phyloP scores from a whole-genome alignment of 2,797 vertebrate genomes.

The Pantherophis vulpinus region DNA sequence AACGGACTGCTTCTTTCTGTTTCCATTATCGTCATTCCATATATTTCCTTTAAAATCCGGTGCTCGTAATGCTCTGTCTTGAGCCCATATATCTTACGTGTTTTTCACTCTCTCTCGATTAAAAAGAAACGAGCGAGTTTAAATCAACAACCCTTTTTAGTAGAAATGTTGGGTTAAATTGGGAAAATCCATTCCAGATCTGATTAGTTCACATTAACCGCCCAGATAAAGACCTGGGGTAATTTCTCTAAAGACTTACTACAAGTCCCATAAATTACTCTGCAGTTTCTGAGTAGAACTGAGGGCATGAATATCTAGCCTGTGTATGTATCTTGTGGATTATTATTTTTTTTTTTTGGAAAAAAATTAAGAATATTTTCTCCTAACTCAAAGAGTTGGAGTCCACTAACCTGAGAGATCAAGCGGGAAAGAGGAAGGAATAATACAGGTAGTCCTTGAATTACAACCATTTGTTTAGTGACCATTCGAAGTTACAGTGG shows the following conservation, averaged over 20 bases:
- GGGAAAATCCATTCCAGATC: background rate
- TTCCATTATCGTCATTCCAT: background rate
- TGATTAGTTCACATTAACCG: background rate
- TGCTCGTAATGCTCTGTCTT: background rate
- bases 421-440: background rate
- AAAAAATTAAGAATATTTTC: background rate
- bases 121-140: background rate
- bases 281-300: background rate
- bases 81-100: background rate
- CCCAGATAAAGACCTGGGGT: background rate
- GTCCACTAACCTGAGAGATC: background rate
- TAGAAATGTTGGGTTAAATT: background rate
- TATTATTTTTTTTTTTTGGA: background rate
- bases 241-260: background rate
- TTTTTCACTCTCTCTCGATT: background rate
- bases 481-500: background rate
- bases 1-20: background rate
- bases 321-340: background rate
- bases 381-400: background rate
- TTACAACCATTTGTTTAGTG: background rate
- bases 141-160: background rate
- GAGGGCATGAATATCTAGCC: background rate
- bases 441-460: background rate
- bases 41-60: background rate
- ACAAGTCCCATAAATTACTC: background rate